Evolutionary conservation across 2,888 invertebrate species (phyloP).

Genomic region (Chromoteleia sp.): DNA sequence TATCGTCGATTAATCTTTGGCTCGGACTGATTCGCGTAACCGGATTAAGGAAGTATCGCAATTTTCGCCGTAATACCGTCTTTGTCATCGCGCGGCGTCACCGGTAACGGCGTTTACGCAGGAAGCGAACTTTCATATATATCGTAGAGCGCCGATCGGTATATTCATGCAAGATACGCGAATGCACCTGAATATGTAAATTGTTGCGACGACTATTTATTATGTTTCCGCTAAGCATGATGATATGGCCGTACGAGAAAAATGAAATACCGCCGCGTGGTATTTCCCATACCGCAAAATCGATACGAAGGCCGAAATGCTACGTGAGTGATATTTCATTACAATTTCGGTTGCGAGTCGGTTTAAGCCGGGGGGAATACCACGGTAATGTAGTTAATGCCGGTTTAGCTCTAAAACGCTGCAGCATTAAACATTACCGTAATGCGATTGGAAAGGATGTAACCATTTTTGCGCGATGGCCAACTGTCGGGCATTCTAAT

Average conservation of each 20-base stretch:
- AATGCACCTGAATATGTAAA: slow-evolving; percentile 50
- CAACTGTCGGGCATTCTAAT: background rate
- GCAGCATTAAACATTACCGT: slow-evolving; percentile 51
- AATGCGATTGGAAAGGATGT: slow-evolving; percentile 3
- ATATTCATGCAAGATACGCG: slow-evolving; percentile 16
- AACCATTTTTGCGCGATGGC: background rate
- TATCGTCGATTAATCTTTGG: slow-evolving; percentile 23
- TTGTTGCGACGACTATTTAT: slow-evolving; percentile 54
- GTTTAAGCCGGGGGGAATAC: slow-evolving; percentile 58
- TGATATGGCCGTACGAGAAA: slow-evolving; percentile 36
- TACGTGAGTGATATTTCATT: slow-evolving; percentile 60
- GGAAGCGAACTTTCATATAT: slow-evolving; percentile 10
- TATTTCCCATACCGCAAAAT: slow-evolving; percentile 57
- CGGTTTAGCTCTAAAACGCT: slow-evolving; percentile 53
- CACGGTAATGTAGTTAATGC: slow-evolving; percentile 52
- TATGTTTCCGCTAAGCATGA: slow-evolving; percentile 44
- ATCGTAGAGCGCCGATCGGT: slow-evolving; percentile 27
- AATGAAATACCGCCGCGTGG: slow-evolving; percentile 50
- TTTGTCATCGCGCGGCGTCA: background rate
- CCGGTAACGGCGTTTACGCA: slow-evolving; percentile 8
- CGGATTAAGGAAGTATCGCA: slow-evolving; percentile 11
- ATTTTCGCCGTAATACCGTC: slow-evolving; percentile 20
- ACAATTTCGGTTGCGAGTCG: slow-evolving; percentile 48
- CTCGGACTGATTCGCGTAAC: slow-evolving; percentile 22
- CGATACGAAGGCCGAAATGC: slow-evolving; percentile 35